A percentile compares a stretch with the other conserved stretches of the same genome.
These are phyloP conservation scores for Aegypius monachus DNA, from an alignment of 2,113 vertebrate species.

Conservation along the genomic window DNA sequence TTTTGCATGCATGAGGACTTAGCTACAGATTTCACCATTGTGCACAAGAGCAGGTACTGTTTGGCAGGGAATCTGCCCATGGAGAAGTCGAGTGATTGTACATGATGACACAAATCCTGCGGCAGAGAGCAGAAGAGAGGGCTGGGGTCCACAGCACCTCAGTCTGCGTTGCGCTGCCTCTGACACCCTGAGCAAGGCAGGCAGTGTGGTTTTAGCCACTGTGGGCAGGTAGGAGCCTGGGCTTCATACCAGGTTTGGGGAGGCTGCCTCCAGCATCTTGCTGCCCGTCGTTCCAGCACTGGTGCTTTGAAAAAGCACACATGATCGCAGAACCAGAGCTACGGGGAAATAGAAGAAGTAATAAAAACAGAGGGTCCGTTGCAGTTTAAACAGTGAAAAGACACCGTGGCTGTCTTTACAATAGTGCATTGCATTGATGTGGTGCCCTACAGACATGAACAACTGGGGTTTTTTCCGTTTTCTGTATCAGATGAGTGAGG, in stretches of 20 bases:
- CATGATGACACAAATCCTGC: not conserved
- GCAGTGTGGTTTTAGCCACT: not conserved
- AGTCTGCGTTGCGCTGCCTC: fast-evolving
- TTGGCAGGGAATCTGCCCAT: not conserved
- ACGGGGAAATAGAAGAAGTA: not conserved
- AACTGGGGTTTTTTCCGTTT: not conserved
- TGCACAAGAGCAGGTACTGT: not conserved
- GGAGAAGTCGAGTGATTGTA: not conserved
- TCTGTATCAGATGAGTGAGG: not conserved
- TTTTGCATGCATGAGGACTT: not conserved
- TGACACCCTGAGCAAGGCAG: fast-evolving
- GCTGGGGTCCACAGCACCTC: not conserved
- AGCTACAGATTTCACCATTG: not conserved
- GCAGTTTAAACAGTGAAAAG: not conserved
- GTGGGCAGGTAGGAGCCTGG: not conserved
- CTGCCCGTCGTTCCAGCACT: not conserved
- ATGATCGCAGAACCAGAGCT: fast-evolving
- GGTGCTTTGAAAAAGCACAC: not conserved
- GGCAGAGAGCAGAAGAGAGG: not conserved
- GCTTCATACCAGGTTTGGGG: fast-evolving
- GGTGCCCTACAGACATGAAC: not conserved
- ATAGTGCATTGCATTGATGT: not conserved
- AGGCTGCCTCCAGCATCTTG: not conserved
- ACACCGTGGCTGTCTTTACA: not conserved
- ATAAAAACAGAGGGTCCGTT: not conserved